Conservation (phyloP, 2,888 invertebrate genomes). For the Lepetodrilus schrolli region DNA sequence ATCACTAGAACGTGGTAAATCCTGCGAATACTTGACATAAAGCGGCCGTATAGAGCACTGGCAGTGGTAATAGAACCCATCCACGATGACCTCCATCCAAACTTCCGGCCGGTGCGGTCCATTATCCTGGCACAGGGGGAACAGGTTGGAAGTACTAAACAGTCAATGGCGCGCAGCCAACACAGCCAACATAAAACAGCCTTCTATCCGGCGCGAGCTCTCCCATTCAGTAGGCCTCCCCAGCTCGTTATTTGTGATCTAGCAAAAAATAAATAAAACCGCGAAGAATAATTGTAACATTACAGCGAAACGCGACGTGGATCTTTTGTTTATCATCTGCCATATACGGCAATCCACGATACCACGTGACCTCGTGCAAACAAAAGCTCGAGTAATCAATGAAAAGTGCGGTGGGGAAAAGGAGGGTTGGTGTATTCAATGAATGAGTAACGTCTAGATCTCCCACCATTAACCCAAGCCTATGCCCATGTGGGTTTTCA, state of each 20-base stretch:
- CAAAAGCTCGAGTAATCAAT: constrained; percentile 31
- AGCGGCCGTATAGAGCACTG: constrained; percentile 30
- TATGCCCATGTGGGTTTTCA: neutral
- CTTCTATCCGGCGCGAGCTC: neutral
- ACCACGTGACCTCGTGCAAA: constrained; percentile 31
- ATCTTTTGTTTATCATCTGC: constrained; percentile 33
- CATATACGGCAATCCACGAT: constrained; percentile 33
- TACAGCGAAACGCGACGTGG: constrained; percentile 20
- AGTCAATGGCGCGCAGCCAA: constrained; percentile 5
- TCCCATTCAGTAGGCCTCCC: neutral
- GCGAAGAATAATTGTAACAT: constrained; percentile 5
- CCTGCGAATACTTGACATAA: constrained; percentile 20
- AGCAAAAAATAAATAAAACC: constrained; percentile 1
- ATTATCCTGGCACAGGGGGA: constrained; percentile 22
- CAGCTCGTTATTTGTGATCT: constrained; percentile 21
- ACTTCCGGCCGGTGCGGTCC: constrained; percentile 41
- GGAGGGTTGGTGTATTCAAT: constrained; percentile 27
- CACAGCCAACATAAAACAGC: constrained; percentile 15
- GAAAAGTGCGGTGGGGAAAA: constrained; percentile 22
- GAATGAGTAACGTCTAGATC: neutral
- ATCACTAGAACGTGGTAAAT: constrained; percentile 14
- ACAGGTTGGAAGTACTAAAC: constrained; percentile 20
- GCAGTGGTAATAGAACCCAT: constrained; percentile 32
- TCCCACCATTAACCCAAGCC: neutral
- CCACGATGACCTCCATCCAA: constrained; percentile 40